These are phyloP conservation scores for Nibea albiflora DNA, from an alignment of 2,113 vertebrate genomes.

Conservation along the genomic window DNA sequence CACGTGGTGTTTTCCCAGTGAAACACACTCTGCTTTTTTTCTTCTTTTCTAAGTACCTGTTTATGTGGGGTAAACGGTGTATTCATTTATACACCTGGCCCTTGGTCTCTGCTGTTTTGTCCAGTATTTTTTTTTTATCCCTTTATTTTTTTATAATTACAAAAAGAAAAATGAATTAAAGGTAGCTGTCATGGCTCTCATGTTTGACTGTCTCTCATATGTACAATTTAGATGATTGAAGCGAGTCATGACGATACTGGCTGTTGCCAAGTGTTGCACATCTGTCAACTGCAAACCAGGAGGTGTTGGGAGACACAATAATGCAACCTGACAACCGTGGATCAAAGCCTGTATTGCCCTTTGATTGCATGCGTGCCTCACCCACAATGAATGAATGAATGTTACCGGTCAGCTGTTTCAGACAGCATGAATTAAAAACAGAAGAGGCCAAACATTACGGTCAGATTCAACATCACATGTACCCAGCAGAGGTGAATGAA, in stretches of 20 bases:
- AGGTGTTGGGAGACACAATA: conserved; percentile 27
- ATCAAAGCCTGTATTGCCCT: conserved; percentile 50
- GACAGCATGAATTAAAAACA: conserved; percentile 22
- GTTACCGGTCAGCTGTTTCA: conserved; percentile 28
- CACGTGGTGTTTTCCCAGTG: conserved; percentile 7
- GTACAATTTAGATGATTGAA: conserved; percentile 44
- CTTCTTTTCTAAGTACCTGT: background rate
- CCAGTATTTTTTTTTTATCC: background rate
- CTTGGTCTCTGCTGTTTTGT: background rate
- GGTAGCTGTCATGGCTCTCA: conserved; percentile 14
- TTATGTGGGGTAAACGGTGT: no score
- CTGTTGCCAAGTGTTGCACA: conserved; percentile 36
- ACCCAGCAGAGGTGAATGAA: conserved; percentile 17
- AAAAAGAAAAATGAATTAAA: conserved; percentile 2
- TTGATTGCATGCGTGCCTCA: conserved; percentile 36
- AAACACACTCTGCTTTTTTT: background rate
- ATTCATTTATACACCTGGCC: background rate
- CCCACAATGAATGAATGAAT: background rate
- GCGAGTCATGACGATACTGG: conserved; percentile 28
- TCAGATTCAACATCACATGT: conserved; percentile 24
- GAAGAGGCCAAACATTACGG: conserved; percentile 9
- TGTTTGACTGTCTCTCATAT: conserved; percentile 1
- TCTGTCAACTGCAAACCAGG: conserved; percentile 12
- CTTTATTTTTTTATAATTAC: background rate
- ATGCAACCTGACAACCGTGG: conserved; percentile 40